Base-by-base conservation (phyloP, 2,113 vertebrate genomes). In the Cyprinodon brontotheroides region DNA sequence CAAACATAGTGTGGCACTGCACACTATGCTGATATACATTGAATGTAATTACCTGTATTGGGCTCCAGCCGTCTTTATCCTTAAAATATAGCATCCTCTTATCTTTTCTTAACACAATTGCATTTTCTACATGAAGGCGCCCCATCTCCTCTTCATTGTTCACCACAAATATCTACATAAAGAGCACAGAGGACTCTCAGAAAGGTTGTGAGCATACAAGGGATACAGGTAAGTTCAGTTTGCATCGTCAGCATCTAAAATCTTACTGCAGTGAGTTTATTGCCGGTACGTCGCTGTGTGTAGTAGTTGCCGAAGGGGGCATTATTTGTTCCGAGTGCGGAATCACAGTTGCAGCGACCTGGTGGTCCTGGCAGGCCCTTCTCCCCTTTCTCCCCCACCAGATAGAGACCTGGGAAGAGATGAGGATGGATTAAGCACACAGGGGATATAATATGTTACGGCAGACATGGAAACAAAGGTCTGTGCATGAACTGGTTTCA, bases 331-430 rank as follows among this genome's bases (percentile, higher is more conserved):
- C 88, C 92, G 8, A 86, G 61, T 10, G 83, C 69, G 4, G 92
- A 67, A 82, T 94, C 95, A 81, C 98, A 99, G 61, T 96, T 93
- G 80, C 98, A 99, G 86, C 84, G 93, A 59, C 97, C 97, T 14
- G 96, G 93, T 74, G 93, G 93, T 67, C 98, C 98, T 0, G 95
- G 94, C 83, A 92, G 78, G 79, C 98, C 98, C 93, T 93, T 94
- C 74, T 98, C 97, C 38, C 98, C 97, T 86, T 98, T 99, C 94
- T 96, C 96, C 85, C 97, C 98, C 48, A 94, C 92, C 36, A 95
- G 48, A 64, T 95, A 93, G 61, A 96, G 94, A 70, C 95, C 97
- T 99, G 88, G 57, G 76, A 57, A 57, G 50, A 72, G 75, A 64
- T 72, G 41, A 4, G 61, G 29, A 75, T 22, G 11, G 15, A 45